phyloP scores from a whole-genome alignment of 2,797 vertebrate species.

The Phaenicophaeus curvirostris region DNA sequence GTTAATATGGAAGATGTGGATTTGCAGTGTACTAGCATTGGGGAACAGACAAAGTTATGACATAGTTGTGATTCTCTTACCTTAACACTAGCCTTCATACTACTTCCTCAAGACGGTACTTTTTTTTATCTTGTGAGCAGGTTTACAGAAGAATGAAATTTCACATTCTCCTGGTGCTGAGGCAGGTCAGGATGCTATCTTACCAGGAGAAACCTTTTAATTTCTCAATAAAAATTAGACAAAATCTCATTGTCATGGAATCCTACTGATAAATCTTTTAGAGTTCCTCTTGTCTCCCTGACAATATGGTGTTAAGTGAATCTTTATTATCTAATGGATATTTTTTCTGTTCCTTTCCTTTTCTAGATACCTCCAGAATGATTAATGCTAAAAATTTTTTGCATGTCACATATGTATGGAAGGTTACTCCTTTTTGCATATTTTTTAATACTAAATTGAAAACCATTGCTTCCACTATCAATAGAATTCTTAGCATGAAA shows the following conservation, averaged over 20 bases:
- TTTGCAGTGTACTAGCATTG: not conserved
- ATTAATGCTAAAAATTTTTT: not conserved
- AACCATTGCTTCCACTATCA: not conserved
- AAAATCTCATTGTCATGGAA: not conserved
- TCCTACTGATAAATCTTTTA: not conserved
- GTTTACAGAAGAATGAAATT: not conserved
- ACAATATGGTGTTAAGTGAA: not conserved
- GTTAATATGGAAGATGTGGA: not conserved
- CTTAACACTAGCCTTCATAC: not conserved
- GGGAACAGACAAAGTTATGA: not conserved
- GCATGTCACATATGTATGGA: not conserved
- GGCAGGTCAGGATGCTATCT: not conserved
- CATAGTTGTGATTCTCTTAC: not conserved
- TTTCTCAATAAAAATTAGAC: not conserved
- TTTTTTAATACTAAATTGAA: not conserved
- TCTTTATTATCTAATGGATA: not conserved
- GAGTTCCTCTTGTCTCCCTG: not conserved
- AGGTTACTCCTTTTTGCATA: not conserved
- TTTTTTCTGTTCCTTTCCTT: not conserved
- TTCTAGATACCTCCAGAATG: not conserved
- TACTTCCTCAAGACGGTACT: not conserved
- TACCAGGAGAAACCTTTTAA: not conserved
- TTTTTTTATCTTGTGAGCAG: not conserved
- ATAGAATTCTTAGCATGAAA: not conserved
- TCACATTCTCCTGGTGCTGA: not conserved